Evolutionary conservation across 2,888 invertebrate genomes (phyloP), one percentile per base, ranked within the genome.

Genomic region (Petrophora chlorosata): DNA sequence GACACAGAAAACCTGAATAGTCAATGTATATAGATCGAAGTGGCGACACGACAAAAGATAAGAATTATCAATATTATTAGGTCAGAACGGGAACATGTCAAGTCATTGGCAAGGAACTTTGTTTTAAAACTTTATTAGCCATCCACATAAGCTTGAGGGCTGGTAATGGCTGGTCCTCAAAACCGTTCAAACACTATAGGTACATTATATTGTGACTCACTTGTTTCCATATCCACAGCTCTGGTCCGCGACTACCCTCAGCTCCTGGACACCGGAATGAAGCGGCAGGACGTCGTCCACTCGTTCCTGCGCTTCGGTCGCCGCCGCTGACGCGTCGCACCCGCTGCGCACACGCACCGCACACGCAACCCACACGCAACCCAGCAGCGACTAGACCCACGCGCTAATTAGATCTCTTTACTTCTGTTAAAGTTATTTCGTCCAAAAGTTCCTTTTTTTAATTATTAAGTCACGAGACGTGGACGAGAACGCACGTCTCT

Each of bases 251-350:
- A 91, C 76, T 89, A 91, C 76, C 90, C 91, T 0, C 90, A 90
- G 45, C 82, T 90, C 3, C 73, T 90, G 40, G 94, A 94, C 85
- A 93, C 92, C 59, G 95, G 94, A 57, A 93, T 93, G 70, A 96
- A 97, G 83, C 92, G 97, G 54, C 96, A 97, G 74, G 97, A 97
- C 85, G 95, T 96, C 35, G 96, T 97, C 70, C 97, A 97, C 85
- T 96, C 97, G 44, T 97, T 97, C 90, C 92, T 97, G 67, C 94
- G 97, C 71, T 97, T 97, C 80, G 97, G 97, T 44, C 94, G 95
- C 78, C 93, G 95, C 77, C 94, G 95, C 91, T 94, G 94, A 89
- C 83, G 61, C 63, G 65, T 54, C 52, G 45, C 47, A 50, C 54
- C 46, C 61, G 63, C 63, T 54, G 63, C 67, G 59, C 51, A 48